phyloP scores from a whole-genome alignment of 2,113 vertebrate species.

The Cettia cetti region DNA sequence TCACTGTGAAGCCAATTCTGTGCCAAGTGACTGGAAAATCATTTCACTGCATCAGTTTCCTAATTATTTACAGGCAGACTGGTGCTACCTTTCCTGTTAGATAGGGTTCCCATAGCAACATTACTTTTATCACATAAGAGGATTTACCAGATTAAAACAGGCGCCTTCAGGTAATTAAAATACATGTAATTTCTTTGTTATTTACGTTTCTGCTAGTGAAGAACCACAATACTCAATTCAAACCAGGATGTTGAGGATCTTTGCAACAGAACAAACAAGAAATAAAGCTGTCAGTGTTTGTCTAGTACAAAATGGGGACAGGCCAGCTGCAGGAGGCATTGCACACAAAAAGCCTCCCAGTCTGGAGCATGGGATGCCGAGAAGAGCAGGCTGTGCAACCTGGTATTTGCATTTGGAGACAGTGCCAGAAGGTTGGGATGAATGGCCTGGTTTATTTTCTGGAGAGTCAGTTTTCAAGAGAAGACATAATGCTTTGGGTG shows the following conservation, averaged over 20 bases:
- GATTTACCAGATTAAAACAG: slow-evolving; percentile 63
- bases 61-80: slow-evolving; percentile 23
- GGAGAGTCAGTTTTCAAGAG: slow-evolving; percentile 1
- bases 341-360: slow-evolving; percentile 15
- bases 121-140: slow-evolving; percentile 58
- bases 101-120: slow-evolving; percentile 72
- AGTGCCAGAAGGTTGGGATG: not conserved
- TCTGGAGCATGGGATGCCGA: not conserved
- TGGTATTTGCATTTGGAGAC: not conserved
- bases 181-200: slow-evolving; percentile 54
- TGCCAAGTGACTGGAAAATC: slow-evolving; percentile 1
- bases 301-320: slow-evolving; percentile 34
- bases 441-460: slow-evolving; percentile 24
- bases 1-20: not conserved
- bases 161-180: slow-evolving; percentile 65
- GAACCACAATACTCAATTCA: slow-evolving; percentile 50
- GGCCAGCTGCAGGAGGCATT: not conserved
- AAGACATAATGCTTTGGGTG: not conserved
- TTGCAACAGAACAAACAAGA: slow-evolving; percentile 33
- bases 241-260: slow-evolving; percentile 32
- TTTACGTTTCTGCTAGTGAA: slow-evolving; percentile 48
- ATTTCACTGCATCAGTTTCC: slow-evolving; percentile 16
- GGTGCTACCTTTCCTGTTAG: slow-evolving; percentile 45
- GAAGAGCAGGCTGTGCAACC: slow-evolving; percentile 13
- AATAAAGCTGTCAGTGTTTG: slow-evolving; percentile 55